Evolutionary conservation across 2,888 invertebrate genomes (phyloP).

Genomic region (Salpingus planirostris): DNA sequence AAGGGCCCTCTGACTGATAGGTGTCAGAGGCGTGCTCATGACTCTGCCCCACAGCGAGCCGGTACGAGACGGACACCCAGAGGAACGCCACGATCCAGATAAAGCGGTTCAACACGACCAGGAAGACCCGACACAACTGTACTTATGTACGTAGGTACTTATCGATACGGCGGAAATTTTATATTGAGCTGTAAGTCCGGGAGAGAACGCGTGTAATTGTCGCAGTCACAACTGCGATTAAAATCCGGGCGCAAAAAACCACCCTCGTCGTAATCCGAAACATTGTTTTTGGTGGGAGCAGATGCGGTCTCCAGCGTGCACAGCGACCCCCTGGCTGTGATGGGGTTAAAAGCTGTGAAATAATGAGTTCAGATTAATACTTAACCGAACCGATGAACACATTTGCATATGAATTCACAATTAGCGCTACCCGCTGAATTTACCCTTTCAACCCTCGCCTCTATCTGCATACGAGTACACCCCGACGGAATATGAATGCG

Average conservation of each 20-base stretch:
- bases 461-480: not conserved
- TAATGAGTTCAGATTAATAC: constrained; percentile 42
- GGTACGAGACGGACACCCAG: not conserved
- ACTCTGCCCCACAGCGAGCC: constrained; percentile 24
- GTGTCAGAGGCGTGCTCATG: constrained; percentile 26
- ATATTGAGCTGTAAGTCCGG: too few relatives aligned
- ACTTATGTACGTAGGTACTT: too few relatives aligned
- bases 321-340: constrained; percentile 29
- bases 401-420: constrained; percentile 45
- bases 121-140: too few relatives aligned
- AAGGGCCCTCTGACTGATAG: constrained; percentile 34
- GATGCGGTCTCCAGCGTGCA: constrained; percentile 27
- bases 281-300: constrained; percentile 32
- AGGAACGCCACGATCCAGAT: not conserved
- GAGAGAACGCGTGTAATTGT: too few relatives aligned
- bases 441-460: constrained; percentile 7
- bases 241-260: constrained; percentile 17
- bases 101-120: too few relatives aligned
- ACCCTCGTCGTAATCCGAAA: constrained; percentile 26
- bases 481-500: constrained; percentile 4
- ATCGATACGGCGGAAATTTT: too few relatives aligned
- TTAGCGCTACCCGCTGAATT: constrained; percentile 38
- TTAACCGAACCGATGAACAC: constrained; percentile 38
- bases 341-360: constrained; percentile 41
- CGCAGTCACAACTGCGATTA: constrained; percentile 14